phyloP scores from a whole-genome alignment of 2,797 vertebrate genomes.

The Australoheros facetus region DNA sequence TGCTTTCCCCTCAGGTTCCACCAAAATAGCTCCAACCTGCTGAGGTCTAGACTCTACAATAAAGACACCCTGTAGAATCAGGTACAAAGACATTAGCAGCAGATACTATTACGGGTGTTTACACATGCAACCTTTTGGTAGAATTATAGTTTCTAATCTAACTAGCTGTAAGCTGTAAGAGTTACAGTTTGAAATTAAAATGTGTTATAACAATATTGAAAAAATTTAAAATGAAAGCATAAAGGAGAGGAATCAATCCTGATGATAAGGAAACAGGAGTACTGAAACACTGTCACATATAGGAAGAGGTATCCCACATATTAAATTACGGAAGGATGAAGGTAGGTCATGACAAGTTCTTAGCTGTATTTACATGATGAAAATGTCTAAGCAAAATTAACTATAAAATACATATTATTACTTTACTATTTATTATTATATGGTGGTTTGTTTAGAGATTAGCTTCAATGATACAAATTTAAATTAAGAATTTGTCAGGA shows the following conservation, averaged over 20 bases:
- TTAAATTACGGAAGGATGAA: background rate
- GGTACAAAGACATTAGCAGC: background rate
- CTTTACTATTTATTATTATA: background rate
- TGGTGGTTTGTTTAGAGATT: background rate
- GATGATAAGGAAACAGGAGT: background rate
- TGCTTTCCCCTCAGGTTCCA: background rate
- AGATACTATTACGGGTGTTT: background rate
- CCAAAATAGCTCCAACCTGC: background rate
- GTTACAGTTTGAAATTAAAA: background rate
- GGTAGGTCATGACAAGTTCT: background rate
- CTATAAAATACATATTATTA: background rate
- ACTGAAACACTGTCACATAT: background rate
- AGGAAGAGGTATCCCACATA: background rate
- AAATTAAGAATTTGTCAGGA: background rate
- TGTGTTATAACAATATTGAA: background rate
- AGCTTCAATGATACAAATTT: background rate
- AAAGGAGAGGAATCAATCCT: background rate
- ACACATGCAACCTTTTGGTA: background rate
- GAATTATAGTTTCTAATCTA: too few species aligned
- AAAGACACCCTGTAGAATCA: background rate
- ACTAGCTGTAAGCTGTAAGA: background rate
- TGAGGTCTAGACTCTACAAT: background rate
- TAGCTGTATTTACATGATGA: background rate
- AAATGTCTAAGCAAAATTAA: background rate
- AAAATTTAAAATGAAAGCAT: background rate